These are phyloP conservation scores for Potamilus streckersoni DNA, from an alignment of 1,140 invertebrate species.

Conservation along the genomic window DNA sequence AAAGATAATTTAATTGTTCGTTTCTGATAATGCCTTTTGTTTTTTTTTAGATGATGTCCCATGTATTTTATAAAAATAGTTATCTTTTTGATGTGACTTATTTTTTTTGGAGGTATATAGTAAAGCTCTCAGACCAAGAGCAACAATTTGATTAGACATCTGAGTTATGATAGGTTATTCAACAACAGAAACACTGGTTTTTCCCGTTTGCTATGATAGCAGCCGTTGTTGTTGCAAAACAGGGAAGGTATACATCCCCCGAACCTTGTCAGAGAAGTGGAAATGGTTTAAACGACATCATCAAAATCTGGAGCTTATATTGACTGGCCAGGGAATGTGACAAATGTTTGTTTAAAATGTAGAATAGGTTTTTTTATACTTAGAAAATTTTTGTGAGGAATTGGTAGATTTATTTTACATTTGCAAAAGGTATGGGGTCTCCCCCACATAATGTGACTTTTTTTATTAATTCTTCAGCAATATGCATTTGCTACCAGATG, in stretches of 20 bases:
- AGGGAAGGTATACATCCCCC: slow-evolving; percentile 55
- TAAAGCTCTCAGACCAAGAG: slow-evolving; percentile 58
- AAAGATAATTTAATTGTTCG: too few relatives aligned
- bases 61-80: background rate
- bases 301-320: slow-evolving; percentile 66
- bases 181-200: slow-evolving; percentile 80
- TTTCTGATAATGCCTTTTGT: too few relatives aligned
- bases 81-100: background rate
- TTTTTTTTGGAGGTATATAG: slow-evolving; percentile 60
- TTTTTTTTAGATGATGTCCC: too few relatives aligned
- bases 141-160: slow-evolving; percentile 61
- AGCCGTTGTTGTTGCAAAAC: slow-evolving; percentile 71
- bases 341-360: background rate
- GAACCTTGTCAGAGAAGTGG: slow-evolving; percentile 61
- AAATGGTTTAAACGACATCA: slow-evolving; percentile 66
- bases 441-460: too few relatives aligned
- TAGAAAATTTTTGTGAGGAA: too few relatives aligned
- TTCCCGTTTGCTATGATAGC: slow-evolving; percentile 83
- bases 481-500: too few relatives aligned
- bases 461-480: too few relatives aligned
- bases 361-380: too few relatives aligned
- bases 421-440: too few relatives aligned
- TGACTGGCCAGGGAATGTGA: slow-evolving; percentile 64
- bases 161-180: slow-evolving; percentile 73
- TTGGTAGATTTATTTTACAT: too few relatives aligned